Evolutionary conservation across 1,140 invertebrate species (phyloP), one percentile per base, ranked within the genome.

Genomic region (Drosophila rufa): DNA sequence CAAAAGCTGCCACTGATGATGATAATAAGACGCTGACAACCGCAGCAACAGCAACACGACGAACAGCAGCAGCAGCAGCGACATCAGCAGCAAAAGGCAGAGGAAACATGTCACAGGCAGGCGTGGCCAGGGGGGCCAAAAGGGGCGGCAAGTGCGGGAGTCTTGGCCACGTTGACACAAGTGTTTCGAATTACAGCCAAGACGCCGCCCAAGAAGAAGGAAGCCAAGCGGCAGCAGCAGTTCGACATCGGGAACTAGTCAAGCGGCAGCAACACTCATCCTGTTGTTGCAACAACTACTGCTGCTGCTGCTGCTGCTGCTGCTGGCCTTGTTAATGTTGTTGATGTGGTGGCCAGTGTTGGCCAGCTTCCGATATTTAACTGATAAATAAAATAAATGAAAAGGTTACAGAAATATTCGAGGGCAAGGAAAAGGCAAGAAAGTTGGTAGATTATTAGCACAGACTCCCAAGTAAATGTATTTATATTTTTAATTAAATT

Each of bases 11-110:
- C 85, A 84, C 85, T 90, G 85, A 90, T 90, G 85, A 90, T 90
- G 85, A 90, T 90, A 90, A 90, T 90, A 90, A 90, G 85, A 90
- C 75, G 86, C 79, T 89, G 81, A 90, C 85, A 89, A 90, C 85
- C 78, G 75, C 85, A 91, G 78, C 80, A 87, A 77, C 80, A 91
- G 69, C 79, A 81, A 51, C 73, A 86, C 47, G 64, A 86, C 45
- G 64, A 79, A 42, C 62, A 75, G 36, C 55, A 75, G 22, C 22
- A 22, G 22, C 22, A 25, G 27, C 70, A 55, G 59, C 64, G 77
- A 78, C 75, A 89, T 62, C 75, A 89, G 42, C 71, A 81, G 45
- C 64, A 73, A 30, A 62, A 75, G 55, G 66, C 65, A 74, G 58
- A 62, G 45, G 62, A 45, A 68, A 55, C 50, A 55, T 66, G 74